Conservation (phyloP, 2,888 invertebrate genomes). For the Cephus pulcher region DNA sequence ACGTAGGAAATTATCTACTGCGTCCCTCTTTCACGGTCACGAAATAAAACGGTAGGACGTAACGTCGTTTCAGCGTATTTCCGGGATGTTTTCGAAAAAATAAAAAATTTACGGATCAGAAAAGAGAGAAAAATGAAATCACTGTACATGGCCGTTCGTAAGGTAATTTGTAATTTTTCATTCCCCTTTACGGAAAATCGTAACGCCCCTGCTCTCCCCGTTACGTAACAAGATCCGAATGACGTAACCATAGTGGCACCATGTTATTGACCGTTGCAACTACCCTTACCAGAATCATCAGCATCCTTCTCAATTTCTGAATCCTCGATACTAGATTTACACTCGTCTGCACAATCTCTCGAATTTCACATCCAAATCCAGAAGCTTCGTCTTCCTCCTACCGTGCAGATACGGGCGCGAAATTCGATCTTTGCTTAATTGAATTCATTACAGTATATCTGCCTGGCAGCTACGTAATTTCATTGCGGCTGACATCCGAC, state of each 20-base stretch:
- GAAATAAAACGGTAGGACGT: neutral
- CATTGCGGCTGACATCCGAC: conserved; percentile 17
- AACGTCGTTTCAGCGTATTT: neutral
- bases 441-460: conserved; percentile 8
- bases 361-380: neutral
- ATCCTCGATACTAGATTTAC: neutral
- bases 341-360: neutral
- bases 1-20: neutral
- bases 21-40: neutral
- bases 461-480: conserved; percentile 13
- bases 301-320: neutral
- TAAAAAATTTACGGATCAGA: neutral
- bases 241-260: neutral
- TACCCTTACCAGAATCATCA: neutral
- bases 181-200: neutral
- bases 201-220: neutral
- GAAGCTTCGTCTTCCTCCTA: neutral
- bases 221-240: neutral
- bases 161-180: neutral
- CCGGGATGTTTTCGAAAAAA: neutral
- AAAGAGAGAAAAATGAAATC: neutral
- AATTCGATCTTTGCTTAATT: conserved; percentile 17
- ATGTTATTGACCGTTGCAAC: neutral
- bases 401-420: neutral
- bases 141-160: neutral